Percentiles rank a stretch among this genome's conserved stretches.
Evolutionary conservation across 2,113 vertebrate genomes (phyloP).

Genomic region (Saccopteryx leptura): DNA sequence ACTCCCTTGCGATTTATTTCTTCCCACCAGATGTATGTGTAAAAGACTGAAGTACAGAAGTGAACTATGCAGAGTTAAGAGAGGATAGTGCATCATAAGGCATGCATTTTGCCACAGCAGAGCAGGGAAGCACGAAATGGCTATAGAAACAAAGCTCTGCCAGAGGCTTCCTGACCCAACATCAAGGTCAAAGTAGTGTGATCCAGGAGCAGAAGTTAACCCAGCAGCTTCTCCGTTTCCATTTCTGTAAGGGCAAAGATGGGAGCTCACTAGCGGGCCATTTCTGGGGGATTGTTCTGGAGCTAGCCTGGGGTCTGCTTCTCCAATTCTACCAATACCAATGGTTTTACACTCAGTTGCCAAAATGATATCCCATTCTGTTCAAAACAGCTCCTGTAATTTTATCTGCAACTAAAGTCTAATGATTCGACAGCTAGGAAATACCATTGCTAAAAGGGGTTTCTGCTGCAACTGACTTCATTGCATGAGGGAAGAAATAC

Average conservation of each 20-base stretch:
- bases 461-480: neutral
- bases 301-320: neutral
- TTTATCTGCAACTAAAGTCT: neutral
- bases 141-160: neutral
- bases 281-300: neutral
- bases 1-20: slow-evolving; percentile 10
- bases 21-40: neutral
- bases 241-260: neutral
- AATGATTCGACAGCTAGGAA: neutral
- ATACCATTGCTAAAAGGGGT: neutral
- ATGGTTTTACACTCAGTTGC: neutral
- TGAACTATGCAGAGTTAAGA: neutral
- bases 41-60: slow-evolving; percentile 5
- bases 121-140: neutral
- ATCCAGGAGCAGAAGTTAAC: neutral
- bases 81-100: neutral
- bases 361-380: slow-evolving; percentile 2
- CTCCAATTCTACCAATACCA: neutral
- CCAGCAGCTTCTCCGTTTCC: neutral
- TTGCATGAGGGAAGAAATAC: neutral
- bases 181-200: neutral
- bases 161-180: neutral
- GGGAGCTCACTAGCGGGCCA: neutral
- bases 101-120: neutral
- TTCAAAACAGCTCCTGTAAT: neutral